Evolutionary conservation across 1,140 invertebrate species (phyloP), one percentile per base, ranked within the genome.

Genomic region (Radopholus similis): DNA sequence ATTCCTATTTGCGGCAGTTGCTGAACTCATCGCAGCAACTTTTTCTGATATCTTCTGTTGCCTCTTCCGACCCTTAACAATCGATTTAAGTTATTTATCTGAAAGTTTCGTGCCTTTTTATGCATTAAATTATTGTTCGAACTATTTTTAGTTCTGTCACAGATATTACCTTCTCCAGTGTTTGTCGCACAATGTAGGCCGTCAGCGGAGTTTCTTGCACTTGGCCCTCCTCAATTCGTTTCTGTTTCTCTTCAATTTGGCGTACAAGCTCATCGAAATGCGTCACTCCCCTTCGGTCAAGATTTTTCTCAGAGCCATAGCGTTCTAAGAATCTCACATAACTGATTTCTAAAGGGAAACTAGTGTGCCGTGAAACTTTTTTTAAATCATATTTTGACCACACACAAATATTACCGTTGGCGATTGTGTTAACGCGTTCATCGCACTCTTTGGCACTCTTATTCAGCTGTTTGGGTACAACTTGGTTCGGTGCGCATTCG

Each of bases 201-300:
- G 58, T 62, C 32, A 62, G 47, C 42, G 58, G 58, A 9, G 58
- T 62, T 40, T 62, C 58, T 28, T 47, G 58, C 28, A 62, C 47
- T 40, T 40, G 34, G 42, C 58, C 58, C 58, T 62, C 40, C 2
- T 62, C 58, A 11, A 47, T 18, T 0, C 58, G 58, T 26, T 40
- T 35, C 18, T 40, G 40, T 40, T 62, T 62, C 58, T 62, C 58
- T 40, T 62, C 58, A 9, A 62, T 42, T 6, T 62, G 58, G 2
- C 58, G 58, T 18, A 62, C 21, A 21, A 62, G 40, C 5, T 23
- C 58, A 26, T 62, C 58, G 30, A 62, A 62, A 15, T 62, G 37
- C 2, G 34, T 62, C 42, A 62, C 58, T n/a, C 35, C 18, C 34
- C 32, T 18, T 1, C 21, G 28, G 6, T 26, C 38, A 13, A 30